Conservation (phyloP, 2,888 invertebrate genomes). For the Tiliacea citrago region DNA sequence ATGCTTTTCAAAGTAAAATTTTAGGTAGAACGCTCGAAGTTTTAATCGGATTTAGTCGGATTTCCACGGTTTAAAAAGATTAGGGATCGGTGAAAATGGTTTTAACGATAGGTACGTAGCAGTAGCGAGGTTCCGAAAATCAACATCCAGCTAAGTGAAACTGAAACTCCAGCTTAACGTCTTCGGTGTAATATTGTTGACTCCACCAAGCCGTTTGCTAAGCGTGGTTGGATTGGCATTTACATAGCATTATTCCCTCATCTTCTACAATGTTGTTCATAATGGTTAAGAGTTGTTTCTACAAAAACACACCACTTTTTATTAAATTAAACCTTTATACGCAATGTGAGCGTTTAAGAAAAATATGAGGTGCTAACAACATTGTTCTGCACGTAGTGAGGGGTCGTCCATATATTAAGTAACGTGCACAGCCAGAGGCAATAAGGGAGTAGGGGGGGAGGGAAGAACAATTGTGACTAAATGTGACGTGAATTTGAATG, state of each 20-base stretch:
- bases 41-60: slow-evolving; percentile 36
- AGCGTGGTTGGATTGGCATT: slow-evolving; percentile 7
- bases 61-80: slow-evolving; percentile 47
- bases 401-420: slow-evolving; percentile 58
- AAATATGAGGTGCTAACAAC: slow-evolving; percentile 61
- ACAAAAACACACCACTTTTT: background rate
- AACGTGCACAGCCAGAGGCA: slow-evolving; percentile 40
- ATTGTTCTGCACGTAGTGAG: slow-evolving; percentile 37
- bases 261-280: slow-evolving; percentile 12
- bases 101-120: slow-evolving; percentile 25
- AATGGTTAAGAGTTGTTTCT: background rate
- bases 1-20: slow-evolving; percentile 5
- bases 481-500: slow-evolving; percentile 65
- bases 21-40: slow-evolving; percentile 2
- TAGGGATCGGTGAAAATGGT: slow-evolving; percentile 18
- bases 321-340: slow-evolving; percentile 19
- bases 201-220: background rate
- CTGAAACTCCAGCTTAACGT: slow-evolving; percentile 3
- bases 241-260: slow-evolving; percentile 16
- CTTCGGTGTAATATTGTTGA: slow-evolving; percentile 13
- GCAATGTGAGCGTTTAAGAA: slow-evolving; percentile 29
- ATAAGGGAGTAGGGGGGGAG: background rate
- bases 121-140: slow-evolving; percentile 26
- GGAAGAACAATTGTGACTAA: slow-evolving; percentile 55
- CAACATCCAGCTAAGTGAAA: background rate